Conservation (phyloP, 1,140 invertebrate species). For the Drosophila neocordata region DNA sequence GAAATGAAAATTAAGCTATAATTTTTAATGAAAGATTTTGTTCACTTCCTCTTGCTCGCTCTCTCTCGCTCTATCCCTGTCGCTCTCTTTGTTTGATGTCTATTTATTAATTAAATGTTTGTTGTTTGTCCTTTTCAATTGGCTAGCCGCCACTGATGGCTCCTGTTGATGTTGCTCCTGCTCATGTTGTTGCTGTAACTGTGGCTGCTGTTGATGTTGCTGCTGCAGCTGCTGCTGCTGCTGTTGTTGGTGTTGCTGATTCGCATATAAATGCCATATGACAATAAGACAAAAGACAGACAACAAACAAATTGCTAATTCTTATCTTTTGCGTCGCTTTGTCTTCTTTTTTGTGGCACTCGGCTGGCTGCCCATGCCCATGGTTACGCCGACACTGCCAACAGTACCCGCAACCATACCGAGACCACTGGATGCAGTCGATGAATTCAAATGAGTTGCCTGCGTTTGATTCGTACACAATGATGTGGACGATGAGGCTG, state of each 20-base stretch:
- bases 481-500: neutral
- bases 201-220: conserved; percentile 14
- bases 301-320: conserved; percentile 82
- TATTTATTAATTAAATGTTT: conserved; percentile 40
- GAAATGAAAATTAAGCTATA: conserved; percentile 43
- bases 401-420: conserved; percentile 1
- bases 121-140: conserved; percentile 24
- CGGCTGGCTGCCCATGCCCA: conserved; percentile 49
- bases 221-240: conserved; percentile 16
- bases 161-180: conserved; percentile 22
- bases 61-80: neutral
- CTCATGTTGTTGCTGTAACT: conserved; percentile 1
- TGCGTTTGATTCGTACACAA: neutral
- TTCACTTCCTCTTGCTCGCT: neutral
- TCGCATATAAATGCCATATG: conserved; percentile 73
- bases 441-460: neutral
- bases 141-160: conserved; percentile 13
- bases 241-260: conserved; percentile 16
- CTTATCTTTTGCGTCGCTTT: conserved; percentile 82
- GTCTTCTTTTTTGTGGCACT: conserved; percentile 81
- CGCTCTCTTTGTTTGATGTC: conserved; percentile 4
- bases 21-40: conserved; percentile 35
- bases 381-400: conserved; percentile 27
- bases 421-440: neutral
- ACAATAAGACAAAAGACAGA: conserved; percentile 79